Conservation (phyloP, 2,113 vertebrate species). For the Tetrax tetrax region DNA sequence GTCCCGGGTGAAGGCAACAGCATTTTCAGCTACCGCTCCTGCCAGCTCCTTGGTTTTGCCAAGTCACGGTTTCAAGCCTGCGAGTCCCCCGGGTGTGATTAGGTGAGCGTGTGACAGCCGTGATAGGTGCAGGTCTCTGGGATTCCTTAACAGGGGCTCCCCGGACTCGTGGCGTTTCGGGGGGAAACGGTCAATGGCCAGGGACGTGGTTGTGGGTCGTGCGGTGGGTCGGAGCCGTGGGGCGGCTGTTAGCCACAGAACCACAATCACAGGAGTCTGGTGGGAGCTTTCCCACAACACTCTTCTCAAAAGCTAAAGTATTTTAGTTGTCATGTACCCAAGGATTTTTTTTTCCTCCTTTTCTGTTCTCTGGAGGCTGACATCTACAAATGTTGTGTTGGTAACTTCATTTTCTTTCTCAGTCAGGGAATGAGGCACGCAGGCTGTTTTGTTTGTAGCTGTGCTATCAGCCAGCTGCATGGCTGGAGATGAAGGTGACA, state of each 20-base stretch:
- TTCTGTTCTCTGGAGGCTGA: background rate
- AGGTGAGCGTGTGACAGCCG: rapidly evolving
- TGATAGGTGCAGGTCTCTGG: rapidly evolving
- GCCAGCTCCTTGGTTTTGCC: background rate
- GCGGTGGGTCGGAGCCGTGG: background rate
- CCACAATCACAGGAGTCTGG: background rate
- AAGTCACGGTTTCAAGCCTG: rapidly evolving
- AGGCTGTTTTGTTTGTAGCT: conserved; percentile 47
- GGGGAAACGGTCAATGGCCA: background rate
- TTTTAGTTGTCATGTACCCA: background rate
- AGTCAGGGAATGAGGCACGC: background rate
- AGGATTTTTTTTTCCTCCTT: background rate
- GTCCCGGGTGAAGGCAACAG: background rate
- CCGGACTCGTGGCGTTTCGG: rapidly evolving
- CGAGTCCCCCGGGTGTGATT: background rate
- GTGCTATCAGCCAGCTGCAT: conserved; percentile 10
- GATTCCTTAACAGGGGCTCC: background rate
- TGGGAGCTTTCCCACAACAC: background rate
- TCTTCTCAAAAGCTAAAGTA: background rate
- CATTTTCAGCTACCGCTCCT: background rate
- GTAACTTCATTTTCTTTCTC: conserved; percentile 55
- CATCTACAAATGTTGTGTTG: conserved; percentile 12
- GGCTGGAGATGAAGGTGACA: conserved; percentile 65
- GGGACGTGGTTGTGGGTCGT: background rate
- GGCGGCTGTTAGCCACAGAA: background rate